phyloP scores from a whole-genome alignment of 2,888 invertebrate species.

The Nymphalis c-album region DNA sequence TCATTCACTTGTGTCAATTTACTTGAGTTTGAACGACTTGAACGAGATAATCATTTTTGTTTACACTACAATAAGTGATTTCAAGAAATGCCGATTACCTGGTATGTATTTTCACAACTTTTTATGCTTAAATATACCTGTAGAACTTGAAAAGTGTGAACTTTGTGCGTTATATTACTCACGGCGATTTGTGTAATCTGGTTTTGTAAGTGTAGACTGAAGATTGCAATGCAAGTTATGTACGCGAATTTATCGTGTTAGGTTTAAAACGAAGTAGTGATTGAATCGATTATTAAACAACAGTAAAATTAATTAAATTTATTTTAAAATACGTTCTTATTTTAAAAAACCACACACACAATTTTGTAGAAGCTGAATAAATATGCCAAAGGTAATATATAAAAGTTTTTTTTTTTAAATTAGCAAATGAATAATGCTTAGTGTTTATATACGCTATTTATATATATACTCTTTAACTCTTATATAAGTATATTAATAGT shows the following conservation, averaged over 20 bases:
- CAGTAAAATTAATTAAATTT: neutral
- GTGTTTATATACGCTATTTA: too few species aligned
- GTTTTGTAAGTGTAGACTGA: neutral
- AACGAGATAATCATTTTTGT: slow-evolving; percentile 35
- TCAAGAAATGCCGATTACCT: slow-evolving; percentile 31
- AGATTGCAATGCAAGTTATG: slow-evolving; percentile 1
- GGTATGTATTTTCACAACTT: slow-evolving; percentile 25
- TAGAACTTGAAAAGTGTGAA: slow-evolving; percentile 12
- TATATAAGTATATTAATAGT: too few species aligned
- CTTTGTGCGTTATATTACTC: slow-evolving; percentile 5
- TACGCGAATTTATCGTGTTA: neutral
- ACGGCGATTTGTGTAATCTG: slow-evolving; percentile 7
- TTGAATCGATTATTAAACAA: slow-evolving; percentile 4
- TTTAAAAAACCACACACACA: neutral
- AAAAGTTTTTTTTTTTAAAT: too few species aligned
- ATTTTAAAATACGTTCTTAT: neutral
- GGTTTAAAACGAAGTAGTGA: neutral
- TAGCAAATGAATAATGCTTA: too few species aligned
- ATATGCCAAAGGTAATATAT: too few species aligned
- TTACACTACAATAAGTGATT: slow-evolving; percentile 36
- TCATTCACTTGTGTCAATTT: slow-evolving; percentile 27
- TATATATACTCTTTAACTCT: too few species aligned
- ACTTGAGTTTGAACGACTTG: slow-evolving; percentile 20
- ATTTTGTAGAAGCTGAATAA: neutral
- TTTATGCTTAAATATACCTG: slow-evolving; percentile 8